Percentiles rank a stretch among this genome's conserved stretches.
Conservation (phyloP, 1,140 invertebrate genomes). For the Popillia japonica region DNA sequence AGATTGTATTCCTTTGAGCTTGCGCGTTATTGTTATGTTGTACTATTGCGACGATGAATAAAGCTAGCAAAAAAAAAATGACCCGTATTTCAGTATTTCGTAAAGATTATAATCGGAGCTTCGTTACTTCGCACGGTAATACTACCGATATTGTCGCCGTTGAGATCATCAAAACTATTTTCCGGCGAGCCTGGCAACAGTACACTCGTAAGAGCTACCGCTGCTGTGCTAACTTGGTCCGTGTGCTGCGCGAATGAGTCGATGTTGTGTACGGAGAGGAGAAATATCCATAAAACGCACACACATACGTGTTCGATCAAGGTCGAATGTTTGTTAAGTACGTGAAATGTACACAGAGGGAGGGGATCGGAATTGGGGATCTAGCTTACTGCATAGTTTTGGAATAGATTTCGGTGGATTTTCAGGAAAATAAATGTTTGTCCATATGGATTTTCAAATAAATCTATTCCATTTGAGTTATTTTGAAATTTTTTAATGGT, state of each 20-base stretch:
- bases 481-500: no score
- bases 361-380: neutral
- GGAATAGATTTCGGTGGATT: no score
- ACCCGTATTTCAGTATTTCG: neutral
- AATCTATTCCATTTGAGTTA: no score
- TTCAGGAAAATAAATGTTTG: no score
- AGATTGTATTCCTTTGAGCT: neutral
- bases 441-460: no score
- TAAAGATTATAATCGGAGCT: neutral
- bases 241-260: neutral
- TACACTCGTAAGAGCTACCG: slow-evolving; percentile 40
- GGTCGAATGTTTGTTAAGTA: slow-evolving; percentile 53
- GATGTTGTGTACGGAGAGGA: neutral
- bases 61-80: neutral
- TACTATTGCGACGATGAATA: neutral
- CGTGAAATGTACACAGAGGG: slow-evolving; percentile 26
- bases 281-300: neutral
- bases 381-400: no score
- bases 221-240: neutral
- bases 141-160: neutral
- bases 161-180: slow-evolving; percentile 49
- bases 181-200: slow-evolving; percentile 53
- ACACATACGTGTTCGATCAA: slow-evolving; percentile 36
- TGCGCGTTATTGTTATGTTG: neutral
- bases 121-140: neutral